Base-by-base conservation (phyloP, 2,113 vertebrate species). In the Sebastes fasciatus region DNA sequence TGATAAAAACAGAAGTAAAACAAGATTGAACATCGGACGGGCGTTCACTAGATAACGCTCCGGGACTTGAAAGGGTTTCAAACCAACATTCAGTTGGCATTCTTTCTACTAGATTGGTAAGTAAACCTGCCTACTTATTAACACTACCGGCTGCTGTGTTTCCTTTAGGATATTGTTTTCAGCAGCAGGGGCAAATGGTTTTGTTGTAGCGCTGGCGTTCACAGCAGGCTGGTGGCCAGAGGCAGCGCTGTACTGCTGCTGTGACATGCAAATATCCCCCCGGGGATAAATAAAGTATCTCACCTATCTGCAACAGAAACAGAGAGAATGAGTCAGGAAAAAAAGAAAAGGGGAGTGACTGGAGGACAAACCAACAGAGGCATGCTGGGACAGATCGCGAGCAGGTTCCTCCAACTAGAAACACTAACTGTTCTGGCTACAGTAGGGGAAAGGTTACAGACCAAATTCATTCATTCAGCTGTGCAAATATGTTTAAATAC, bases 341-440 rank as follows among this genome's bases (percentile, higher is more conserved):
- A 13, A 23, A 1, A 16, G 16, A 17, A 46, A 2, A 3, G 13
- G 19, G 48, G 40, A 17, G 13, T 9, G 23, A 58, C 0, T 2
- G 11, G 23, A 5, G 49, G 3, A 40, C 5, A 63, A 51, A 64
- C 77, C 7, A 21, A 63, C 42, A n/a, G 66, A 61, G 79, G 74
- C 79, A 55, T 77, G 79, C 74, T 73, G 55, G 54, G 84, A 82
- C 84, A 82, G 52, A 54, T 66, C 1, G 34, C 1, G 7, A 45
- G 70, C 54, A n/a, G 26, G 8, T 42, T 62, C 13, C 10, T 42
- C 5, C 57, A 5, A 60, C 63, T 3, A 49, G 54, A 17, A 70
- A 77, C 58, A 54, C 21, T 34, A n/a, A 40, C 54, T 54, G n/a
- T 9, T 61, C 9, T 57, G 34, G 21, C 43, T 45, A 1, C 26